A percentile compares a stretch with the other conserved stretches of the same genome.
phyloP scores from a whole-genome alignment of 1,140 invertebrate species.

The Neodiprion lecontei region DNA sequence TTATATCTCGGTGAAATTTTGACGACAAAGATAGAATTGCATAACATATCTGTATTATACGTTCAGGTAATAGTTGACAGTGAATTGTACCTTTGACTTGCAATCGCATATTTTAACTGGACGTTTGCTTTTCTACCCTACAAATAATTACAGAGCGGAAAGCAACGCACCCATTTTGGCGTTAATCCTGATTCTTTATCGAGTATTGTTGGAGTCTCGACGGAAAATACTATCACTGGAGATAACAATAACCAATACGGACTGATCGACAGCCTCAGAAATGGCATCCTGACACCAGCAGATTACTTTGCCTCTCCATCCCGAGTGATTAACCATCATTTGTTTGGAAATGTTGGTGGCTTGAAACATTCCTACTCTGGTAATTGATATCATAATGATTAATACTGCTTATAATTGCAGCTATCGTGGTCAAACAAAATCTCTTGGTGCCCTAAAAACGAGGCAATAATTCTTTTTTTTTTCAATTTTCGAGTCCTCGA shows the following conservation, averaged over 20 bases:
- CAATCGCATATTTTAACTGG: too few relatives aligned
- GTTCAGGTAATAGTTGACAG: too few relatives aligned
- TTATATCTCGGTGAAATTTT: too few relatives aligned
- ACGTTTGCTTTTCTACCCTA: not conserved
- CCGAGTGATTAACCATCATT: conserved; percentile 77
- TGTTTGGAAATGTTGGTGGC: conserved; percentile 69
- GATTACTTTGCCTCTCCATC: conserved; percentile 75
- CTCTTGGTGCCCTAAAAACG: too few relatives aligned
- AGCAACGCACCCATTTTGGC: conserved; percentile 46
- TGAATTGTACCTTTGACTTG: too few relatives aligned
- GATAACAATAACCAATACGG: conserved; percentile 51
- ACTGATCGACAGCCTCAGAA: conserved; percentile 25
- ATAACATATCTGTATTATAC: too few relatives aligned
- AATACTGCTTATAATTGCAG: conserved; percentile 50
- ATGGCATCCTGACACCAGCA: conserved; percentile 60
- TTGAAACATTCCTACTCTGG: conserved; percentile 51
- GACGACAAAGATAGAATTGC: too few relatives aligned
- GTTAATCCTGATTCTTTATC: not conserved
- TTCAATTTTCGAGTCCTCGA: too few relatives aligned
- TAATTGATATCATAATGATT: conserved; percentile 30
- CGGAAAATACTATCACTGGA: conserved; percentile 27
- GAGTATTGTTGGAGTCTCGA: not conserved
- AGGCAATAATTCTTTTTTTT: too few relatives aligned
- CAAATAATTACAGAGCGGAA: conserved; percentile 45
- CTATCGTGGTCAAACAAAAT: too few relatives aligned